Evolutionary conservation across 1,140 invertebrate genomes (phyloP).

Genomic region (Calosoma granatense): DNA sequence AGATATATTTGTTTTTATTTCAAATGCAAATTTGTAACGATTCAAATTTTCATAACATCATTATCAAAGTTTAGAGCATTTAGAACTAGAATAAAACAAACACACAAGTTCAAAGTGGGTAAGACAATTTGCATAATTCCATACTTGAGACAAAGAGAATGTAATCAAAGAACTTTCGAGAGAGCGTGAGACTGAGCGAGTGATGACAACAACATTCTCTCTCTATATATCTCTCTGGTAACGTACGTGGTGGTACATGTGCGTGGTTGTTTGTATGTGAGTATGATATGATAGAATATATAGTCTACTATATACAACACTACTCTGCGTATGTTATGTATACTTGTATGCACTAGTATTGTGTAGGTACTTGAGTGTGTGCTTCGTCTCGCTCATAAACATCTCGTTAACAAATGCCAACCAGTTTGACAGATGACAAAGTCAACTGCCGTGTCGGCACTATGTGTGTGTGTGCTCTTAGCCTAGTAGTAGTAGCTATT

Average conservation of each 20-base stretch:
- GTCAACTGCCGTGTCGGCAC: neutral
- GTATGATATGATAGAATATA: neutral
- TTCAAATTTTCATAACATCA: neutral
- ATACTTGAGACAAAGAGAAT: neutral
- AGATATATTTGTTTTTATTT: neutral
- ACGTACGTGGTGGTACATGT: neutral
- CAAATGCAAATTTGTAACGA: neutral
- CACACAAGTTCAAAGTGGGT: neutral
- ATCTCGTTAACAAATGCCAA: constrained; percentile 1
- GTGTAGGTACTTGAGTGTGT: neutral
- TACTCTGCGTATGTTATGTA: neutral
- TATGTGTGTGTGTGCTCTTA: too few relatives aligned
- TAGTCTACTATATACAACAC: neutral
- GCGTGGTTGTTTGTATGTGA: neutral
- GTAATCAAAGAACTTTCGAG: neutral
- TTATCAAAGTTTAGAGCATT: neutral
- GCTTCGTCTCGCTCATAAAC: neutral
- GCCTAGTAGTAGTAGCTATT: too few relatives aligned
- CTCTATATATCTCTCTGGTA: too few relatives aligned
- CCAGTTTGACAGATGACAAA: constrained; percentile 3
- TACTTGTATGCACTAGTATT: neutral
- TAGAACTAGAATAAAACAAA: neutral
- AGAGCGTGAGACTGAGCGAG: neutral
- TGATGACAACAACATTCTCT: too few relatives aligned
- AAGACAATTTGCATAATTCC: neutral